Evolutionary conservation across 2,797 vertebrate genomes (phyloP).

Genomic region (Poecilia wingei): DNA sequence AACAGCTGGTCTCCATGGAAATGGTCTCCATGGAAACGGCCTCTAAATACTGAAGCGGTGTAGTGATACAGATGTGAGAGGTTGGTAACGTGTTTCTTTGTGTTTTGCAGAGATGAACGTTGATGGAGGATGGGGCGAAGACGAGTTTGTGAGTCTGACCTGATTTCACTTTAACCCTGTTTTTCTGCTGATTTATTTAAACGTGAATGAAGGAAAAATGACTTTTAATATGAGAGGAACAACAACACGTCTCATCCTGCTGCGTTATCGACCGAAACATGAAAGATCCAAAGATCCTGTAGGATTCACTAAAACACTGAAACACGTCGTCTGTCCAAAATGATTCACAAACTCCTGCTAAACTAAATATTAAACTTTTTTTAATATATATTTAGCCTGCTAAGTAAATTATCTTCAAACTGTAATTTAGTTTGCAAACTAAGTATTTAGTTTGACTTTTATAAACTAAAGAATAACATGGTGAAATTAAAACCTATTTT

Average conservation of each 20-base stretch:
- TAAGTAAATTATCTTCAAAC: neutral
- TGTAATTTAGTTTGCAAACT: neutral
- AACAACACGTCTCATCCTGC: neutral
- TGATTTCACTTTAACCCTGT: neutral
- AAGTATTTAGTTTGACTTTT: neutral
- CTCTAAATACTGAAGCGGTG: neutral
- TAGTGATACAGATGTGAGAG: neutral
- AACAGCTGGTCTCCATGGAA: neutral
- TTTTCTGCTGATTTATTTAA: neutral
- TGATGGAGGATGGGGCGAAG: conserved; percentile 71
- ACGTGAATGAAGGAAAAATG: neutral
- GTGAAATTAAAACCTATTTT: neutral
- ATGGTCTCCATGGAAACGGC: too few species aligned
- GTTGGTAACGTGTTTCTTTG: neutral
- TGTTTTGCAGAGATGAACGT: conserved; percentile 36
- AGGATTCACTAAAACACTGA: neutral
- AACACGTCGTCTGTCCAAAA: neutral
- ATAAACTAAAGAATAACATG: too few species aligned
- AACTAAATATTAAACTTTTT: neutral
- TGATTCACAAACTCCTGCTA: neutral
- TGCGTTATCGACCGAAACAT: neutral
- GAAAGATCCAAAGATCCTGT: neutral
- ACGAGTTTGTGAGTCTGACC: conserved; percentile 79
- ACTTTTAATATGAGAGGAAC: neutral
- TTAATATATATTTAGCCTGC: neutral